Percentiles rank a stretch among this genome's conserved stretches.
Conservation (phyloP, 2,888 invertebrate genomes). For the Stenodera caucasica region DNA sequence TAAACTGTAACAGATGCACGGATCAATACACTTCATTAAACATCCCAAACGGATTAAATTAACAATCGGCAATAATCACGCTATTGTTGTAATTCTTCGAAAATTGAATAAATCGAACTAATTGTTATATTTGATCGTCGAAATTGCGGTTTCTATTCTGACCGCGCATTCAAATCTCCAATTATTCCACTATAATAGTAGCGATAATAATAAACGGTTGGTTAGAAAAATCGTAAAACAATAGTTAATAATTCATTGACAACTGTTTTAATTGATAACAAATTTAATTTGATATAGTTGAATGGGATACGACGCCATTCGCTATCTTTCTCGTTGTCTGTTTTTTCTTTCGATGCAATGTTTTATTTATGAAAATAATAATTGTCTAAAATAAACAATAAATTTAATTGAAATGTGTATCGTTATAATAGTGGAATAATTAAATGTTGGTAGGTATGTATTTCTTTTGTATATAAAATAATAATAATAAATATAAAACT, state of each 20-base stretch:
- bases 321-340: too few species aligned
- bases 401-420: slow-evolving; percentile 51
- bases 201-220: too few species aligned
- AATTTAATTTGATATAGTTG: neutral
- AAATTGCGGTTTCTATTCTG: neutral
- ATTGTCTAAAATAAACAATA: slow-evolving; percentile 42
- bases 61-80: neutral
- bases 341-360: too few species aligned
- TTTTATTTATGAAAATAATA: slow-evolving; percentile 45
- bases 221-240: too few species aligned
- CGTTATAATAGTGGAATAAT: slow-evolving; percentile 38
- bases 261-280: too few species aligned
- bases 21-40: slow-evolving; percentile 9
- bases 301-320: slow-evolving; percentile 35
- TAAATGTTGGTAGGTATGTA: slow-evolving; percentile 20
- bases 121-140: too few species aligned
- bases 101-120: too few species aligned
- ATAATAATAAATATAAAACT: slow-evolving; percentile 22
- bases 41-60: neutral
- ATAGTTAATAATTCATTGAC: too few species aligned
- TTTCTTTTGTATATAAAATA: slow-evolving; percentile 24
- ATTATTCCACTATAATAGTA: too few species aligned
- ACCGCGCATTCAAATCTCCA: slow-evolving; percentile 1
- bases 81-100: neutral
- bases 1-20: slow-evolving; percentile 6